Base-by-base conservation (phyloP, 2,888 invertebrate species). In the Eristalis arbustorum region DNA sequence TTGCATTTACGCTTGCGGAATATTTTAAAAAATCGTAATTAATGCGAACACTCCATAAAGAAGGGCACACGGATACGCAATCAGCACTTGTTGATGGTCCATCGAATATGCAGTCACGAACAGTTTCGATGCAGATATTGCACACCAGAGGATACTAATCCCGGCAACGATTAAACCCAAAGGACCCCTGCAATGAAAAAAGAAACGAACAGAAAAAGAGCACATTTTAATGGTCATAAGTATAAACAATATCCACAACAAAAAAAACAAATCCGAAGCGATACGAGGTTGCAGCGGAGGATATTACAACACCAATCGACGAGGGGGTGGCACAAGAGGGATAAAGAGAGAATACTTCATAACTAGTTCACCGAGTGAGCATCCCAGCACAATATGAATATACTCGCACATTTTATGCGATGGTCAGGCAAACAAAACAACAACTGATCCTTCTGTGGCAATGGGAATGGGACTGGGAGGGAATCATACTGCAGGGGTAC, bases 1-100 rank as follows among this genome's bases (percentile, higher is more conserved):
- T 31, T 31, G 31, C 31, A 31, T n/a, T 18, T 49, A 18, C 8
- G 49, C 49, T 2, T 8, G 18, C 18, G 49, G 57, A 88, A 89
- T 71, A 25, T 76, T 94, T n/a, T 93, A 96, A 92, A 96, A 96
- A 89, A 96, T 95, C 84, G 96, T 96, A 89, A 96, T 94, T 88
- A 96, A 94, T 63, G 96, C 96, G 92, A 96, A 96, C 76, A 96
- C 96, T 80, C 96, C 96, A 91, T 96, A 96, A 83, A 96, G 94
- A 83, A 96, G 94, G 37, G 95, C 95, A 92, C 96, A 96, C 14
- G 96, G 96, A 93, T 96, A 96, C 79, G 96, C 96, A 89, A 96
- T 94, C 82, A 96, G 92, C 64, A 94, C 93, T 92, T 96, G 96
- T 91, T 96, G 96, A 91, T 95, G 95, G 90, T 96, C 95, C 96